Base-by-base conservation (phyloP, 2,113 vertebrate species). In the Anolis carolinensis region DNA sequence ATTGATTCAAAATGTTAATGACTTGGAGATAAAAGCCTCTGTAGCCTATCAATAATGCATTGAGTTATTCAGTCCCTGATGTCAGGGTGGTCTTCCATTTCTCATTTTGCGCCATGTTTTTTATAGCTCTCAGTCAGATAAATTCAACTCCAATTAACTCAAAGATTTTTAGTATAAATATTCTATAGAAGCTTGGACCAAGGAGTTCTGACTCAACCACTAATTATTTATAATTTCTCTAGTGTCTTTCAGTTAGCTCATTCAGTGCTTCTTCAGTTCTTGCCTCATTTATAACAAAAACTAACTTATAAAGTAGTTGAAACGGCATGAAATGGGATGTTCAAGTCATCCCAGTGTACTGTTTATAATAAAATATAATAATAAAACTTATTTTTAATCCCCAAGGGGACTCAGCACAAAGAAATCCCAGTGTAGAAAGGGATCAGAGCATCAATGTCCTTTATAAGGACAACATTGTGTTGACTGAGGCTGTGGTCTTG, bases 141-240 rank as follows among this genome's bases (percentile, higher is more conserved):
- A 92, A 90, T 76, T 77, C 81, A 73, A 65, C 34, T 90, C 48
- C 44, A 86, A 85, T 52, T 90, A 88, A 39, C 32, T 59, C 39
- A 67, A 86, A 86, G n/a, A 21, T 85, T 91, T 84, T 80, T 71
- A 89, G 67, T 44, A 79, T 81, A 84, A 90, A 65, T 89, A 81
- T 85, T 87, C 86, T 81, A 90, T 81, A 39, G 50, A 87, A 70
- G 23, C 55, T 62, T 87, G 79, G 83, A 76, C 52, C 10, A 63
- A 75, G 59, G 25, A 62, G 30, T 78, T 88, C 10, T 73, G 39
- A 82, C 82, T 86, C 63, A 85, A 25, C 3, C 21, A 32, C 4
- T 25, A 68, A 75, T 85, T 88, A 83, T 83, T 36, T 75, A 48
- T 81, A 52, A 71, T 2, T 10, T 80, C 13, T 84, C 27, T n/a